Evolutionary conservation across 2,888 invertebrate species (phyloP).

Genomic region (Ischnus inquisitorius): DNA sequence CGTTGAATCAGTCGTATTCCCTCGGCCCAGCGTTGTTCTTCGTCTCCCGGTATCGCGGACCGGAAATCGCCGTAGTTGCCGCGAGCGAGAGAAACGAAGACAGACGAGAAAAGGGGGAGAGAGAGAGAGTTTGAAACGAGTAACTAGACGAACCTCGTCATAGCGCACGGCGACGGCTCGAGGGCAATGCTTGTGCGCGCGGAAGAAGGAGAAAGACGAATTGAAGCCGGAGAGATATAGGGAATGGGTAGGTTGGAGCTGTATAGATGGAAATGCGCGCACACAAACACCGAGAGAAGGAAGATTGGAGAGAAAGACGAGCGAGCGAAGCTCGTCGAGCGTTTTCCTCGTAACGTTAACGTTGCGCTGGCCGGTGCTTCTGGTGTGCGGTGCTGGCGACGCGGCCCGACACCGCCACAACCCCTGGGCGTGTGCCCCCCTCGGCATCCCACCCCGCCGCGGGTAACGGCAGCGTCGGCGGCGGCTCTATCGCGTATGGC

Average conservation of each 20-base stretch:
- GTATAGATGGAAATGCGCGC: slow-evolving; percentile 13
- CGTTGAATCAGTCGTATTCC: slow-evolving; percentile 13
- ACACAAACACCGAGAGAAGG: slow-evolving; percentile 19
- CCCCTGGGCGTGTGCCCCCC: slow-evolving; percentile 68
- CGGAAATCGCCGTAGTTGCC: slow-evolving; percentile 24
- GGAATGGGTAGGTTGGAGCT: background rate
- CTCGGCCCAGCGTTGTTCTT: background rate
- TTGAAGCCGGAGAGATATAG: slow-evolving; percentile 1
- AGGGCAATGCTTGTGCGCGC: slow-evolving; percentile 1
- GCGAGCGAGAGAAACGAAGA: background rate
- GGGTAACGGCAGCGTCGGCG: slow-evolving; percentile 38
- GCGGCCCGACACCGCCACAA: slow-evolving; percentile 33
- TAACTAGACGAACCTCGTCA: slow-evolving; percentile 33
- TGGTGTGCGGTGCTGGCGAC: slow-evolving; percentile 43
- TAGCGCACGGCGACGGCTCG: slow-evolving; percentile 15
- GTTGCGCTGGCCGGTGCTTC: slow-evolving; percentile 59
- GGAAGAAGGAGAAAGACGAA: slow-evolving; percentile 18
- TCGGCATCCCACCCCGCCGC: slow-evolving; percentile 65
- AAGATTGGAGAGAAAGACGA: slow-evolving; percentile 74
- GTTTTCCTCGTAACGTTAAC: slow-evolving; percentile 68
- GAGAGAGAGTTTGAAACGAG: slow-evolving; percentile 20
- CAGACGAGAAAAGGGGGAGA: background rate
- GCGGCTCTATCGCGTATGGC: slow-evolving; percentile 60
- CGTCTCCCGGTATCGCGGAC: background rate
- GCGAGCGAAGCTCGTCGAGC: slow-evolving; percentile 69